Evolutionary conservation across 1,140 invertebrate genomes (phyloP).

Genomic region (Drosophila micromelanica): DNA sequence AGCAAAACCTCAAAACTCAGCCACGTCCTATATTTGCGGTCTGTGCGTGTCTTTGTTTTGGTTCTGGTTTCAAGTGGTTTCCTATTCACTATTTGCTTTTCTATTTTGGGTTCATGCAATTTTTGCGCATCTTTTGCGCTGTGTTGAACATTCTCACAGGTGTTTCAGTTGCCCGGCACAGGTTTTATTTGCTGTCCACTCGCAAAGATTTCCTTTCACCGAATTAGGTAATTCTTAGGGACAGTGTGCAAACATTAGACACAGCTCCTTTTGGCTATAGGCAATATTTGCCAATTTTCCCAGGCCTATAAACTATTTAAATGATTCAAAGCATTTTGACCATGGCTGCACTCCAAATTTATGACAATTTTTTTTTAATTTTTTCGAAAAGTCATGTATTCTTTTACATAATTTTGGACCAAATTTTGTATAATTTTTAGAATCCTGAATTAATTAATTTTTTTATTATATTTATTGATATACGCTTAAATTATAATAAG

Average conservation of each 20-base stretch:
- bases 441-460: no score
- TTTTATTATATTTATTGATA: no score
- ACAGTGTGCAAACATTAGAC: neutral
- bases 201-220: conserved; percentile 54
- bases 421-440: no score
- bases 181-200: conserved; percentile 70
- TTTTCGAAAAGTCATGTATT: no score
- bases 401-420: no score
- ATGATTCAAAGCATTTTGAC: no score
- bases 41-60: conserved; percentile 54
- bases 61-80: conserved; percentile 60
- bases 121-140: conserved; percentile 68
- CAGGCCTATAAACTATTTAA: neutral
- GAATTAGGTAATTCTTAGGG: neutral
- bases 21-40: conserved; percentile 53
- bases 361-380: no score
- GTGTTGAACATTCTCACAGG: conserved; percentile 81
- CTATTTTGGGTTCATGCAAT: conserved; percentile 67
- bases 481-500: no score
- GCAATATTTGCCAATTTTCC: neutral
- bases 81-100: conserved; percentile 55
- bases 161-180: conserved; percentile 34
- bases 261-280: neutral
- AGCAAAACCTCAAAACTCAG: conserved; percentile 16
- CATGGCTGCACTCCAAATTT: no score